A percentile compares a stretch with the other conserved stretches of the same genome.
Conservation (phyloP, 2,113 vertebrate species). For the Melanerpes aurifrons region DNA sequence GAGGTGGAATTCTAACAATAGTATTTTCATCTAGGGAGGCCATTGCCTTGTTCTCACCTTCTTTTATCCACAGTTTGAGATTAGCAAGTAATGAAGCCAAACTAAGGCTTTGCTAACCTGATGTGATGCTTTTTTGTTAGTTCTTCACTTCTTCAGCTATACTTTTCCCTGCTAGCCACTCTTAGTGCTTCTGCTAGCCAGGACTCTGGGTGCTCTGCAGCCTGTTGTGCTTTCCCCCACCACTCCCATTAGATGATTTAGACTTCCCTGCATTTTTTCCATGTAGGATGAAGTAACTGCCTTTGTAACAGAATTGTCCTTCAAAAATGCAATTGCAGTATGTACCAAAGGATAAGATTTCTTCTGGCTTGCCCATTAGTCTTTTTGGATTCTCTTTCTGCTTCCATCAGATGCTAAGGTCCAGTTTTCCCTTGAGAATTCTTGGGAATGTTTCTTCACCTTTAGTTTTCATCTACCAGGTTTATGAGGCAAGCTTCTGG, state of each 20-base stretch:
- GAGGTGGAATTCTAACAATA: neutral
- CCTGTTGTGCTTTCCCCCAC: neutral
- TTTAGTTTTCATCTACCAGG: neutral
- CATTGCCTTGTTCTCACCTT: neutral
- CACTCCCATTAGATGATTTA: accelerated
- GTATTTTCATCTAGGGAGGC: neutral
- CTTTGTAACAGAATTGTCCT: neutral
- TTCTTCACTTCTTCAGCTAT: neutral
- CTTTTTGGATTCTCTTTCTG: neutral
- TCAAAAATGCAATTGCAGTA: neutral
- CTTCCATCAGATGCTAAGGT: neutral
- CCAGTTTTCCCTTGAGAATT: neutral
- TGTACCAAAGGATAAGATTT: neutral
- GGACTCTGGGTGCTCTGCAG: neutral
- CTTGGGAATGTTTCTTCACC: neutral
- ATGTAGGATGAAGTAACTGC: neutral
- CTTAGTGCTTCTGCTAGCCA: neutral
- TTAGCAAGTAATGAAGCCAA: neutral
- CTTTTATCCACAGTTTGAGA: neutral
- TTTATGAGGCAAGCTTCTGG: neutral
- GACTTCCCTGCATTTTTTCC: neutral
- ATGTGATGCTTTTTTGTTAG: neutral
- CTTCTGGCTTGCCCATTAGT: neutral
- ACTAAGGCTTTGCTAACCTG: neutral
- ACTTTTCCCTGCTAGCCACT: neutral